These are phyloP conservation scores for Zoroaster sp. DNA, from an alignment of 53 echinoderm and acorn worm species.

Conservation along the genomic window DNA sequence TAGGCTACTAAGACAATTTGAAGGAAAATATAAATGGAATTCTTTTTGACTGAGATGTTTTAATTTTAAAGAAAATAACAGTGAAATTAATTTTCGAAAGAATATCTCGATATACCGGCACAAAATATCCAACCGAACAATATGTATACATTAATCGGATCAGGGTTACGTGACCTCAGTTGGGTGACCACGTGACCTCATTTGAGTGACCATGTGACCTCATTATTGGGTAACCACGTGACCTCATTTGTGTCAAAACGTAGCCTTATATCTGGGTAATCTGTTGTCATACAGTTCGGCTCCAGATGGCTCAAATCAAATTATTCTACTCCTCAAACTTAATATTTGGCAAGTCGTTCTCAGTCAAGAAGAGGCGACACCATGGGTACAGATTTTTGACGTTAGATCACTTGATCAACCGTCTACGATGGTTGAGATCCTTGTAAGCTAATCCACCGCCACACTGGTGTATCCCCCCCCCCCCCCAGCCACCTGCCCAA, in stretches of 20 bases:
- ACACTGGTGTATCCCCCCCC: not conserved
- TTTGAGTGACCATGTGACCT: not conserved
- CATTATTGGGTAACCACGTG: too few relatives aligned
- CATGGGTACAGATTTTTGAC: not conserved
- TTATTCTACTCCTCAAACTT: too few relatives aligned
- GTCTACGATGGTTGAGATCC: too few relatives aligned
- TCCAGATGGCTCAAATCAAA: not conserved
- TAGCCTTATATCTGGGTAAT: not conserved
- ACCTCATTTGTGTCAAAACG: not conserved
- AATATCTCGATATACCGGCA: too few relatives aligned
- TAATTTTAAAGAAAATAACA: too few relatives aligned
- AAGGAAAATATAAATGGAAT: too few relatives aligned
- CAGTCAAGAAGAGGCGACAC: not conserved
- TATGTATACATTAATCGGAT: too few relatives aligned
- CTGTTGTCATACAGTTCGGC: not conserved
- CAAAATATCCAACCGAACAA: too few relatives aligned
- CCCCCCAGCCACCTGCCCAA: constrained; percentile 14
- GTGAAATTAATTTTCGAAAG: too few relatives aligned
- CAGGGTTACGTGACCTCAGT: not conserved
- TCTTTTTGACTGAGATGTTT: too few relatives aligned
- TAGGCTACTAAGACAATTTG: too few relatives aligned
- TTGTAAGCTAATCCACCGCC: not conserved
- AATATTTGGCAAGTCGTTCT: not conserved
- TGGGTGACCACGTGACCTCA: not conserved
- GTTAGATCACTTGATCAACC: not conserved